Base-by-base conservation (phyloP, 1,140 invertebrate species). In the Drosophila simulans region DNA sequence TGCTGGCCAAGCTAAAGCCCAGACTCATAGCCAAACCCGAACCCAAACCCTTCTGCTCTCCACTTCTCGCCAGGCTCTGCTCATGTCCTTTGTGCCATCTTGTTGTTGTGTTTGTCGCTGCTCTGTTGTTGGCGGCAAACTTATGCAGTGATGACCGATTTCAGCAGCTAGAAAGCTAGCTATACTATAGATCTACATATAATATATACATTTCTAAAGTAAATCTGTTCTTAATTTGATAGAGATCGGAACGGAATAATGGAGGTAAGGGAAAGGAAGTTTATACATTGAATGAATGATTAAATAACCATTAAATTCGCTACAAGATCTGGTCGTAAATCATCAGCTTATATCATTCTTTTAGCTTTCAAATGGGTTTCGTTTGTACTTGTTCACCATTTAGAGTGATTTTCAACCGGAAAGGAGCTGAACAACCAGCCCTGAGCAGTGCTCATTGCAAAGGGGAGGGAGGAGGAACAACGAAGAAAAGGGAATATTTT, bases 71-170 rank as follows among this genome's bases (percentile, higher is more conserved):
- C 51, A 64, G 69, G 82, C 65, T 31, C 62, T 75, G 69, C 65
- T 69, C 46, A 43, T 56, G 64, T 74, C 68, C 64, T 81, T 62
- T 72, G 70, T 69, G 51, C 54, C 49, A 56, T 59, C 49, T 65
- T 60, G 69, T 65, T 64, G 57, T 70, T 76, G 57, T 84, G 40
- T 59, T 69, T 80, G 70, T 83, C 76, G 70, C 58, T 82, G 66
- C 51, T 55, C 42, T 68, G 66, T 70, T 70, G 64, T 49, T 68
- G 42, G 68, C 68, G 46, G 35, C n/a, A 66, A 66, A 72, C 70
- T 27, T 40, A 42, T 15, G 5, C 27, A 65, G 64, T 43, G 64
- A 25, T 68, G 60, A 25, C 46, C 11, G 1, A 5, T 43, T 12
- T 27, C 8, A 11, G 1, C 3, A 34, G 15, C n/a, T 22, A 22